These are phyloP conservation scores for Anthoscopus minutus DNA, from an alignment of 2,113 vertebrate genomes.

Conservation along the genomic window DNA sequence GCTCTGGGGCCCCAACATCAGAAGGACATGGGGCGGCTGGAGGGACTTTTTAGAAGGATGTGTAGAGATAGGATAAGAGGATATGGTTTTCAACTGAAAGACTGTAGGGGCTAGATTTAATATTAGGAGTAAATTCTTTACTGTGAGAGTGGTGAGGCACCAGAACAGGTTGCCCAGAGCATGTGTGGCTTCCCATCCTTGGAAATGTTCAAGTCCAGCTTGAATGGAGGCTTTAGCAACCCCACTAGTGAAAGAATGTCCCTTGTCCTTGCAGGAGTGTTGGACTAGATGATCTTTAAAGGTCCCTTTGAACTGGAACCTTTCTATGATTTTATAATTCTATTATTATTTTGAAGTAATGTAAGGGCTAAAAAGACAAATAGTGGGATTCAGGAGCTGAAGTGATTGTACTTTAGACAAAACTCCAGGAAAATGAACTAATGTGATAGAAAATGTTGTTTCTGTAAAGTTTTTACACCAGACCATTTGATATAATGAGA, in stretches of 20 bases:
- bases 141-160: not conserved
- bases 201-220: not conserved
- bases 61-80: not conserved
- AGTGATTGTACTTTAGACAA: not conserved
- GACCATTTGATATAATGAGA: not conserved
- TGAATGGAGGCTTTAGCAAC: not conserved
- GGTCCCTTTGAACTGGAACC: not conserved
- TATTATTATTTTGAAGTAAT: not conserved
- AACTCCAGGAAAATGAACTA: not conserved
- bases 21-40: not conserved
- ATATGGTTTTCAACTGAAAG: not conserved
- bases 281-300: not conserved
- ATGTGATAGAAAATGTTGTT: not conserved
- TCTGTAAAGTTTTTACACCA: not conserved
- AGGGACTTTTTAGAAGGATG: not conserved
- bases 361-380: not conserved
- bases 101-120: not conserved
- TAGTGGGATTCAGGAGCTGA: not conserved
- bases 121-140: not conserved
- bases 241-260: not conserved
- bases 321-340: not conserved
- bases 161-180: not conserved
- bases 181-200: not conserved
- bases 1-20: not conserved
- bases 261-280: not conserved